A percentile compares a stretch with the other conserved stretches of the same genome.
Conservation (phyloP, 2,888 invertebrate genomes). For the Amiota minor region DNA sequence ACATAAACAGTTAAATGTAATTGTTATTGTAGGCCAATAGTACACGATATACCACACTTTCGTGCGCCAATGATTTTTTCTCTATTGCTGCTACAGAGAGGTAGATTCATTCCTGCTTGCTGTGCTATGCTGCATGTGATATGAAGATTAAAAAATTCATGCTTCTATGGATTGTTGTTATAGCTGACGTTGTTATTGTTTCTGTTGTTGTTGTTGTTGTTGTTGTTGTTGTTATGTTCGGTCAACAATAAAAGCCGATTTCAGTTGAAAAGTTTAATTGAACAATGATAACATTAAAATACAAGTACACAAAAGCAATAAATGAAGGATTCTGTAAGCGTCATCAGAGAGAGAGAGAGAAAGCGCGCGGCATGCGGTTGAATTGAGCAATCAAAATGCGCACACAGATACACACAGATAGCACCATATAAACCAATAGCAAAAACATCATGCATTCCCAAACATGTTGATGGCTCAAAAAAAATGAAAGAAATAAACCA, state of each 20-base stretch:
- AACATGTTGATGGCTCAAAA: not conserved
- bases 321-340: not conserved
- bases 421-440: not conserved
- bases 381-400: constrained; percentile 19
- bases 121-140: not conserved
- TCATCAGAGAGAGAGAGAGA: too few relatives aligned
- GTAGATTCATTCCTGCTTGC: too few relatives aligned
- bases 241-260: constrained; percentile 63
- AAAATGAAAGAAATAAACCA: not conserved
- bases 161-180: constrained; percentile 9
- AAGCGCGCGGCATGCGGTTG: not conserved
- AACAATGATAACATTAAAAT: constrained; percentile 62
- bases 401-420: not conserved
- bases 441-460: not conserved
- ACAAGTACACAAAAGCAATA: constrained; percentile 11
- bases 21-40: too few relatives aligned
- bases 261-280: constrained; percentile 67
- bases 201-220: constrained; percentile 5
- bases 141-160: constrained; percentile 30
- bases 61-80: too few relatives aligned
- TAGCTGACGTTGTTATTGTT: not conserved
- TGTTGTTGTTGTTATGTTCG: constrained; percentile 21
- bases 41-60: too few relatives aligned
- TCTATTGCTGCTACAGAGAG: too few relatives aligned
- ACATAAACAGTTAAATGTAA: constrained; percentile 1